phyloP scores from a whole-genome alignment of 1,140 invertebrate species.

The Neocloeon triangulifer region DNA sequence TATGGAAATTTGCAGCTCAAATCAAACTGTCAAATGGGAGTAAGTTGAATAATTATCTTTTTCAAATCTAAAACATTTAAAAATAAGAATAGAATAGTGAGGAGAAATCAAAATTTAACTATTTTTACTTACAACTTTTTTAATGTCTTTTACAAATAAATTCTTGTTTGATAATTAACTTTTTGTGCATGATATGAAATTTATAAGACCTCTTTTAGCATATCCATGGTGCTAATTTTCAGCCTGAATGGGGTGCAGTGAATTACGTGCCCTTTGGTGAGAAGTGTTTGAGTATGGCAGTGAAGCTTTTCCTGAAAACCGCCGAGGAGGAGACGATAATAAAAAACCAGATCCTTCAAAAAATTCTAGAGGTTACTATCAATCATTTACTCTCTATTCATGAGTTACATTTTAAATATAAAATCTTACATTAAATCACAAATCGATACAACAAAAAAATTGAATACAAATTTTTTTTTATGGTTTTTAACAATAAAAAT shows the following conservation, averaged over 20 bases:
- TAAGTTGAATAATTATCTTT: no score
- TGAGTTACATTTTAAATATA: no score
- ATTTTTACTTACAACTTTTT: constrained; percentile 5
- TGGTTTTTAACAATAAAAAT: no score
- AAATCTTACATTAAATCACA: no score
- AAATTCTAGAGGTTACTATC: constrained; percentile 37
- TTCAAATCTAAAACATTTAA: no score
- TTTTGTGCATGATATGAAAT: no score
- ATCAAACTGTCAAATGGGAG: no score
- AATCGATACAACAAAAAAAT: no score
- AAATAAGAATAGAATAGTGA: no score
- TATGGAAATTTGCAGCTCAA: constrained; percentile 31
- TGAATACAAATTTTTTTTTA: no score
- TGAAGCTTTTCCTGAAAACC: constrained; percentile 60
- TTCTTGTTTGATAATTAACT: constrained; percentile 3
- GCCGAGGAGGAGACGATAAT: constrained; percentile 49
- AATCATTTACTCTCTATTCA: no score
- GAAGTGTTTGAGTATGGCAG: constrained; percentile 55
- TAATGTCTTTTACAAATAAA: constrained; percentile 13
- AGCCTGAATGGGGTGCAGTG: constrained; percentile 56
- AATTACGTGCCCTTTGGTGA: constrained; percentile 79
- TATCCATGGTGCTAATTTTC: constrained; percentile 12
- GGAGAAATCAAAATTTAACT: no score
- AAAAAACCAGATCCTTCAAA: constrained; percentile 47
- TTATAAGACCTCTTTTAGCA: not conserved